These are phyloP conservation scores for Helogale parvula DNA, from an alignment of 2,113 vertebrate genomes.

Conservation along the genomic window DNA sequence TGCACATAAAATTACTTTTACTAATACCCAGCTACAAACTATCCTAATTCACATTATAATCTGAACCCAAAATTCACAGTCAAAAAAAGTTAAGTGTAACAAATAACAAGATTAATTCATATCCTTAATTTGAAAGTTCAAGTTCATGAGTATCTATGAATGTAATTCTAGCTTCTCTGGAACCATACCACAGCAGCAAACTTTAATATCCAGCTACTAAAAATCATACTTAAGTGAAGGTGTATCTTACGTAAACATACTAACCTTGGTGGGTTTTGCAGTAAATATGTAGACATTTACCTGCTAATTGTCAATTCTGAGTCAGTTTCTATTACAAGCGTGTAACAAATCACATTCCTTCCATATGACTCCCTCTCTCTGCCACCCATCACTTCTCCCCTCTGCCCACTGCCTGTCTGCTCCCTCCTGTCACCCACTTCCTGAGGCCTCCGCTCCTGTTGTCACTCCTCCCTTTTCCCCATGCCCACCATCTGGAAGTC, in stretches of 20 bases:
- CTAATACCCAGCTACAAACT: background rate
- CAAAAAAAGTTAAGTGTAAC: constrained; percentile 22
- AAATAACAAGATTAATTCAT: background rate
- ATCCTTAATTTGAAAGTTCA: constrained; percentile 50
- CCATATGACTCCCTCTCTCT: background rate
- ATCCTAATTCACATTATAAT: background rate
- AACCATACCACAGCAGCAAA: background rate
- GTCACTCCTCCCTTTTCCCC: constrained; percentile 69
- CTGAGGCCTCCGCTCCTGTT: constrained; percentile 56
- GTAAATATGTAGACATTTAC: background rate
- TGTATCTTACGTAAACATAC: background rate
- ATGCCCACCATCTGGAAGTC: constrained; percentile 79
- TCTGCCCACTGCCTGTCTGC: constrained; percentile 63
- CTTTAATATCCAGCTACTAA: constrained; percentile 54
- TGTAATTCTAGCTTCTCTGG: constrained; percentile 41
- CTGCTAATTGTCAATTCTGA: background rate
- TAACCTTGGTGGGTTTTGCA: constrained; percentile 4
- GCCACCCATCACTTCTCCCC: constrained; percentile 45
- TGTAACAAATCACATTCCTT: background rate
- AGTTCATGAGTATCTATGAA: constrained; percentile 11
- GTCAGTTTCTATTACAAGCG: background rate
- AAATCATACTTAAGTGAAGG: background rate
- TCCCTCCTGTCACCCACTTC: constrained; percentile 73
- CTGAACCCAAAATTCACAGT: constrained; percentile 28
- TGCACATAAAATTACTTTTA: constrained; percentile 18